Conservation (phyloP, 2,888 invertebrate species). For the Ophion ventricosus region DNA sequence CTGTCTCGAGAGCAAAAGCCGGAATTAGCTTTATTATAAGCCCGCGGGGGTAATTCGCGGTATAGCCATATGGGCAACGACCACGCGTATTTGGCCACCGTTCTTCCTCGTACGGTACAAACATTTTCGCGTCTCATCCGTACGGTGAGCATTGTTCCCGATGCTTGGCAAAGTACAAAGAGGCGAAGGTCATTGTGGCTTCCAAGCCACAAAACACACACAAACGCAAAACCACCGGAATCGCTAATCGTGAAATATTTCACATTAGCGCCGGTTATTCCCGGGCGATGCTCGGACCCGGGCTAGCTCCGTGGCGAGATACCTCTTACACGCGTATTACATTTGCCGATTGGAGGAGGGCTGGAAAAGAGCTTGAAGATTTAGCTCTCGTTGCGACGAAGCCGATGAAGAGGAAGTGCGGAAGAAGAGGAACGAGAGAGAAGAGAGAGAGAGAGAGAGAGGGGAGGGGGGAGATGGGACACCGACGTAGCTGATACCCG, state of each 20-base stretch:
- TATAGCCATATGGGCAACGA: constrained; percentile 69
- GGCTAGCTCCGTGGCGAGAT: constrained; percentile 30
- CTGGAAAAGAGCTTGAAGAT: not conserved
- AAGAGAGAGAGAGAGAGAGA: constrained; percentile 13
- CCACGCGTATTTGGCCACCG: constrained; percentile 32
- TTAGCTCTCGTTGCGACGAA: not conserved
- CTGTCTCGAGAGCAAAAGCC: constrained; percentile 80
- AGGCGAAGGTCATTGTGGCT: no score
- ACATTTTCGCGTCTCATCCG: constrained; percentile 80
- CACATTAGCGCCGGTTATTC: constrained; percentile 45
- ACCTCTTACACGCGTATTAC: constrained; percentile 49
- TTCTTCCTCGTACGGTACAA: constrained; percentile 72
- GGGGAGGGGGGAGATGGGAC: constrained; percentile 31
- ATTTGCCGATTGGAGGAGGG: constrained; percentile 41
- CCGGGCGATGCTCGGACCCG: constrained; percentile 42
- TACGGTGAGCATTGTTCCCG: constrained; percentile 61
- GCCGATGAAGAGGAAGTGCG: not conserved
- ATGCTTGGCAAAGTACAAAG: constrained; percentile 37
- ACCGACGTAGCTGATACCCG: constrained; percentile 55
- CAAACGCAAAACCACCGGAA: not conserved
- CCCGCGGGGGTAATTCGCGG: constrained; percentile 80
- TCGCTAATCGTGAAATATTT: constrained; percentile 65
- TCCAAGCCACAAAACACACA: no score
- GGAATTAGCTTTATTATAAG: constrained; percentile 83
- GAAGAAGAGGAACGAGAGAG: constrained; percentile 10